Base-by-base conservation (phyloP, 2,797 vertebrate genomes). In the Nannoperca australis region DNA sequence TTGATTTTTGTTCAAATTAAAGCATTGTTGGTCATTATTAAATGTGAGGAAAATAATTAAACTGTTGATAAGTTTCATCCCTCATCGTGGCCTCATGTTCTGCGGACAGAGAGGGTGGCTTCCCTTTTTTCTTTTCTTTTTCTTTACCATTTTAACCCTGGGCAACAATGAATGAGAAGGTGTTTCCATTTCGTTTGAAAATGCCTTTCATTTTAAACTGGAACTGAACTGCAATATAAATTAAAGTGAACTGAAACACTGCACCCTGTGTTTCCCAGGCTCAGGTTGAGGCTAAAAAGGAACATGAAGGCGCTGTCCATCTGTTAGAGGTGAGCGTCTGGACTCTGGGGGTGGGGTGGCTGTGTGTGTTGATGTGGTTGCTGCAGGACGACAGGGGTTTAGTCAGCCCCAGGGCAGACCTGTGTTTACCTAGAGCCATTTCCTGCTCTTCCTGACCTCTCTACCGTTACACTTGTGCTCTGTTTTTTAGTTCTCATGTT, bases 241-340 rank as follows among this genome's bases (percentile, higher is more conserved):
- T 79, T 5, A 79, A 70, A 82, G 70, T 91, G 84, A 91, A 91
- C 85, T 89, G 79, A 88, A 78, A 81, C 72, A 44, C 51, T 91
- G 67, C 85, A 81, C 80, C 81, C 84, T 92, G 82, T 93, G 78
- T 91, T 85, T 62, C 82, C 5, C 82, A 99, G 98, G 98, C 98
- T 97, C 98, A 99, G 96, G 97, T 99, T 95, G 97, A 98, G 96
- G 98, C 98, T 85, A 98, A 99, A 95, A 98, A 97, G 91, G 97
- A 99, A 70, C 98, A 99, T 95, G 97, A 99, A 91, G 98, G 97
- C 2, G 98, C 98, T 30, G 98, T 99, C 81, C 97, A 97, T 90
- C 93, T 99, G 93, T 95, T 99, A 98, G 98, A 99, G 97, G 98
- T 99, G 94, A 97, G 97, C 85, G 76, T 89, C 87, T 87, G 83